Conservation (phyloP, 2,113 vertebrate genomes). For the Hucho hucho region DNA sequence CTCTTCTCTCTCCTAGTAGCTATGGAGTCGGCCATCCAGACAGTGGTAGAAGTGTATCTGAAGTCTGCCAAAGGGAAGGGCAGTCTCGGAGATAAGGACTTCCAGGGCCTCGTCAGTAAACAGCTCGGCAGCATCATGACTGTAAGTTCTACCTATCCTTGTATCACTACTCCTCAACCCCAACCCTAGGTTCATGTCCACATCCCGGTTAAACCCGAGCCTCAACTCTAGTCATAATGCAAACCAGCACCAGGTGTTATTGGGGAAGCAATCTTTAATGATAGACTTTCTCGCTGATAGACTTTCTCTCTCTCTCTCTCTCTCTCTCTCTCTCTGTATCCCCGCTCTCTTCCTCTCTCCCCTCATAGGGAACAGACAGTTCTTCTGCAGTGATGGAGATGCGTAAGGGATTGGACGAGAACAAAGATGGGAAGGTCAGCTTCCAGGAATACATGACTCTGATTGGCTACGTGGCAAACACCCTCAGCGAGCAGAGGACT, state of each 20-base stretch:
- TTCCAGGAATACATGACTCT: conserved; percentile 71
- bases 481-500: conserved; percentile 46
- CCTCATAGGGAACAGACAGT: conserved; percentile 60
- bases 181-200: background rate
- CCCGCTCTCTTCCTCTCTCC: background rate
- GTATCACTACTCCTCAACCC: background rate
- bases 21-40: conserved; percentile 71
- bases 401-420: conserved; percentile 64
- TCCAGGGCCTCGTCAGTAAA: conserved; percentile 62
- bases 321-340: background rate
- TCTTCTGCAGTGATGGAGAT: conserved; percentile 61
- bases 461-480: conserved; percentile 67
- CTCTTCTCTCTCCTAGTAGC: conserved; percentile 38
- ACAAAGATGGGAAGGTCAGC: conserved; percentile 71
- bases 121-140: conserved; percentile 63
- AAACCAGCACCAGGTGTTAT: too few species aligned
- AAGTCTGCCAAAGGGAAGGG: conserved; percentile 57
- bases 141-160: conserved; percentile 40
- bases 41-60: conserved; percentile 63
- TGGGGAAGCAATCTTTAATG: too few species aligned
- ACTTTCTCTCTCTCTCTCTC: background rate
- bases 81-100: conserved; percentile 47
- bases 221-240: too few species aligned
- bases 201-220: background rate
- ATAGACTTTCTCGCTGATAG: background rate